These are phyloP conservation scores for Caenorhabditis sp. DNA, from an alignment of 2,888 invertebrate genomes.

Conservation along the genomic window DNA sequence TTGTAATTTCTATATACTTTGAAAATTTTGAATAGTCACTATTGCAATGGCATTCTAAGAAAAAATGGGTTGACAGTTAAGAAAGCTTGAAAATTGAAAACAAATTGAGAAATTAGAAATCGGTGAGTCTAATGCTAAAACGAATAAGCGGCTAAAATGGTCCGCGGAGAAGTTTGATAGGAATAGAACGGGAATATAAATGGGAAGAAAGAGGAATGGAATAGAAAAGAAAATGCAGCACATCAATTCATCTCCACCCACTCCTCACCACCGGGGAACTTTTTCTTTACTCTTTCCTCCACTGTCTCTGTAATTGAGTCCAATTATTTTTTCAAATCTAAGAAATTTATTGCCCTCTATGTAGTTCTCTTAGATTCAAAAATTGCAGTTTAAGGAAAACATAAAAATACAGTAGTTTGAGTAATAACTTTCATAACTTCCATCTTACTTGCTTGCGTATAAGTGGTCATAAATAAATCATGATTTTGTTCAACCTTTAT, in stretches of 20 bases:
- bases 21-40: background rate
- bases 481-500: background rate
- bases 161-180: constrained; percentile 7
- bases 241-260: constrained; percentile 1
- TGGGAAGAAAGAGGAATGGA: background rate
- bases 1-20: background rate
- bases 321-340: background rate
- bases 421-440: background rate
- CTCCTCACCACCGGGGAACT: background rate
- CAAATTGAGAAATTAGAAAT: background rate
- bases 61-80: too few relatives aligned
- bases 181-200: background rate
- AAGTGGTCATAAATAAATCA: background rate
- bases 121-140: background rate
- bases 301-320: background rate
- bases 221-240: background rate
- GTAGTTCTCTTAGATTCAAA: background rate
- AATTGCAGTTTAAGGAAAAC: background rate
- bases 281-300: background rate
- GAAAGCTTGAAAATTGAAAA: background rate
- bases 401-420: background rate
- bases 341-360: background rate
- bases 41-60: too few relatives aligned
- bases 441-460: background rate
- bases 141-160: background rate